These are phyloP conservation scores for Sisyra terminalis DNA, from an alignment of 2,888 invertebrate species.

Conservation along the genomic window DNA sequence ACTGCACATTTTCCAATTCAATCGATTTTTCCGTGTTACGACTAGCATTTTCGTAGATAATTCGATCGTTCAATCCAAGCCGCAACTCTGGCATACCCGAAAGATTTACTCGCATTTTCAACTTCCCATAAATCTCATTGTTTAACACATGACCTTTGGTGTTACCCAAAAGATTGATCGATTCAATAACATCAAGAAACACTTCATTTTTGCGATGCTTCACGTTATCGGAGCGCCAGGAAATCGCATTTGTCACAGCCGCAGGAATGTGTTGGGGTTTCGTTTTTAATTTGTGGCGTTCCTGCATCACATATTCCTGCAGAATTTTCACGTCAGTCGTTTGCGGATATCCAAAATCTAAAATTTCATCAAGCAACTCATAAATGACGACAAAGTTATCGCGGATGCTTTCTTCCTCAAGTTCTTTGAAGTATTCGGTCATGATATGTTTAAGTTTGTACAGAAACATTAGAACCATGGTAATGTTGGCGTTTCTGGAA, in stretches of 20 bases:
- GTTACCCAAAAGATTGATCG: constrained; percentile 80
- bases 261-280: constrained; percentile 80
- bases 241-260: constrained; percentile 92
- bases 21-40: constrained; percentile 87
- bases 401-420: constrained; percentile 91
- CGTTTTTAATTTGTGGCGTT: constrained; percentile 84
- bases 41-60: constrained; percentile 84
- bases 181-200: constrained; percentile 90
- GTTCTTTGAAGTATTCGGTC: constrained; percentile 85
- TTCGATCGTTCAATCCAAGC: constrained; percentile 84
- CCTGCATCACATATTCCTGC: constrained; percentile 89
- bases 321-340: constrained; percentile 89
- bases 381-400: constrained; percentile 95
- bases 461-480: constrained; percentile 76
- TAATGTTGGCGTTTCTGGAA: constrained; percentile 84
- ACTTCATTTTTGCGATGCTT: constrained; percentile 95
- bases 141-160: constrained; percentile 85
- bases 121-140: constrained; percentile 87
- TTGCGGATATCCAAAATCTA: constrained; percentile 92
- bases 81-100: constrained; percentile 92
- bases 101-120: constrained; percentile 88
- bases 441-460: constrained; percentile 85
- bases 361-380: constrained; percentile 78
- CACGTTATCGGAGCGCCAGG: constrained; percentile 89
- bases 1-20: constrained; percentile 89